phyloP scores from a whole-genome alignment of 2,888 invertebrate species.

The Eumerus sabulonum region DNA sequence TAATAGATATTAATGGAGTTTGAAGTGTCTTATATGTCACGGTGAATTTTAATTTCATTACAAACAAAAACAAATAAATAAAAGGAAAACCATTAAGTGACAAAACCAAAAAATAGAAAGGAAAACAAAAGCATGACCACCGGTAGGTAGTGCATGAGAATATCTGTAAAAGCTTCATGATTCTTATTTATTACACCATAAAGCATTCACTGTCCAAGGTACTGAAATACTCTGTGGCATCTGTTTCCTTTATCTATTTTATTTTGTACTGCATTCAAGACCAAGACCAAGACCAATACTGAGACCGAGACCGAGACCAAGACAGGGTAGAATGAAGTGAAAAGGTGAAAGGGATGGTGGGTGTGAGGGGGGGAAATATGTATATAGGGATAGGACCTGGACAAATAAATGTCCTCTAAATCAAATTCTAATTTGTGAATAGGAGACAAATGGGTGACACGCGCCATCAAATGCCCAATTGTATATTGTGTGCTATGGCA shows the following conservation, averaged over 20 bases:
- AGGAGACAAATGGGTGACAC: conserved; percentile 65
- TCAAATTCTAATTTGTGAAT: conserved; percentile 68
- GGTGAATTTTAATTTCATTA: conserved; percentile 27
- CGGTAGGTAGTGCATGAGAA: conserved; percentile 29
- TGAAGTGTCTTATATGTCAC: no score
- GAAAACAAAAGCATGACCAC: conserved; percentile 29
- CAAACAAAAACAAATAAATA: neutral
- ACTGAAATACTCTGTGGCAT: conserved; percentile 22
- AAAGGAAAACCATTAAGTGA: no score
- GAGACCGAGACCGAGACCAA: no score
- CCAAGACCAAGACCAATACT: no score
- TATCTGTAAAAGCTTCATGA: conserved; percentile 53
- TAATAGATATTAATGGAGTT: no score
- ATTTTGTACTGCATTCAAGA: conserved; percentile 14
- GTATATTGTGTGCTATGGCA: conserved; percentile 3
- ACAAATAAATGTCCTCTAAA: conserved; percentile 67
- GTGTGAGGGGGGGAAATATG: neutral
- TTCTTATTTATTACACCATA: conserved; percentile 63
- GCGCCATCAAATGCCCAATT: conserved; percentile 67
- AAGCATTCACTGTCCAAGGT: conserved; percentile 40
- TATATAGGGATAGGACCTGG: conserved; percentile 16
- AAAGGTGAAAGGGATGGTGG: no score
- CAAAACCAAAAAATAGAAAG: no score
- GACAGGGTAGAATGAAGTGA: no score
- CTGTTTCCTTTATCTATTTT: conserved; percentile 22